These are phyloP conservation scores for Micoletzkya japonica DNA, from an alignment of 2,888 invertebrate species.

Conservation along the genomic window DNA sequence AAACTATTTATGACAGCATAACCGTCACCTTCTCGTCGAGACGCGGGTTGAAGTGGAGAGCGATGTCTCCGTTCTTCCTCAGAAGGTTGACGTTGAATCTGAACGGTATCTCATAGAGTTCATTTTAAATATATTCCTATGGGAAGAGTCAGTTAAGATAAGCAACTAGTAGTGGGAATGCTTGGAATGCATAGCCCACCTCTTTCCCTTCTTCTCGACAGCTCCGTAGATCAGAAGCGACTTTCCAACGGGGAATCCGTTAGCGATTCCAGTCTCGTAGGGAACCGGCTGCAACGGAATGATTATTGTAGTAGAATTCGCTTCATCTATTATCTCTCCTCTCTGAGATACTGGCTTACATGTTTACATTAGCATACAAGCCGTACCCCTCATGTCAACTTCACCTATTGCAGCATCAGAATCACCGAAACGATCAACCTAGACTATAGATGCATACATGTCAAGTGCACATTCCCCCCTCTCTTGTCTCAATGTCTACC, in stretches of 20 bases:
- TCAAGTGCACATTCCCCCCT: too few relatives aligned
- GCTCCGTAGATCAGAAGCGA: conserved; percentile 61
- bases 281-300: conserved; percentile 57
- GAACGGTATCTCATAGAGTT: conserved; percentile 13
- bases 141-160: not conserved
- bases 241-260: conserved; percentile 59
- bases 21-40: conserved; percentile 51
- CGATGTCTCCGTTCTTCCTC: conserved; percentile 62
- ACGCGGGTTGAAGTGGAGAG: conserved; percentile 61
- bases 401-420: too few relatives aligned
- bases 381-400: too few relatives aligned
- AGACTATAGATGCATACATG: too few relatives aligned
- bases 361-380: too few relatives aligned
- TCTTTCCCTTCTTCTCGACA: conserved; percentile 62
- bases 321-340: too few relatives aligned
- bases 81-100: conserved; percentile 59
- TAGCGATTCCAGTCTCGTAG: conserved; percentile 59
- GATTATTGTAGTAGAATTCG: too few relatives aligned
- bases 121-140: not conserved
- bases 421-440: too few relatives aligned
- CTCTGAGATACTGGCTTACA: too few relatives aligned
- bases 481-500: too few relatives aligned
- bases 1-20: not conserved
- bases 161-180: not conserved
- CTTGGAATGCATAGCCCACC: too few relatives aligned